Evolutionary conservation across 2,888 invertebrate genomes (phyloP), one percentile per base, ranked within the genome.

Genomic region (Ernsta delagoae): DNA sequence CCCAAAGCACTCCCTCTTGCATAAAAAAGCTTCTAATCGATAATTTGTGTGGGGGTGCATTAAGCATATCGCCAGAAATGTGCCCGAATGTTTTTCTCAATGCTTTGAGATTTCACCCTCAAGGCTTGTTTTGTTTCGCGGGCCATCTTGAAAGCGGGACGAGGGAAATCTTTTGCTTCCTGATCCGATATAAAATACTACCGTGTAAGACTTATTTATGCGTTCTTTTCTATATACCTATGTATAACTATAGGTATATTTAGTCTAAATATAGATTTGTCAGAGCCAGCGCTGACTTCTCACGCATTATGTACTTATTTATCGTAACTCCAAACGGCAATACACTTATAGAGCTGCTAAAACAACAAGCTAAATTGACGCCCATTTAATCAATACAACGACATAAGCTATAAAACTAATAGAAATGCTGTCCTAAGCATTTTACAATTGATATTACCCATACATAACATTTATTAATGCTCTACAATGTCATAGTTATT

Each of bases 11-110:
- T 89, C 92, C 91, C 93, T 93, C 93, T 93, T 93, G 93, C 93
- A 93, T 93, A 93, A 93, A 93, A 93, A 93, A 93, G 93, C 92
- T 90, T 89, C 92, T 93, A 93, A 93, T 93, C 93, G 93, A 93
- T 93, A 93, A 93, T 93, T 93, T 93, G 89, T 93, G 91, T 93
- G 93, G 93, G 91, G 92, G 93, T 92, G 93, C 93, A 93, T 93
- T 93, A 93, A 91, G 92, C 92, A 93, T 93, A 93, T 91, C 91
- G 92, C 82, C 83, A 86, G 87, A 87, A 84, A 84, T 83, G 84
- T 81, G 81, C 83, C 78, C 88, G 85, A 88, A 85, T 88, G 91
- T 90, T 92, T 90, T 92, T 92, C 91, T 90, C 89, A 85, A 83
- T 86, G 86, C 89, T 89, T 89, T 87, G 86, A 90, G 91, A 89